Evolutionary conservation across 2,888 invertebrate species (phyloP).

Genomic region (Drosophila quinaria): DNA sequence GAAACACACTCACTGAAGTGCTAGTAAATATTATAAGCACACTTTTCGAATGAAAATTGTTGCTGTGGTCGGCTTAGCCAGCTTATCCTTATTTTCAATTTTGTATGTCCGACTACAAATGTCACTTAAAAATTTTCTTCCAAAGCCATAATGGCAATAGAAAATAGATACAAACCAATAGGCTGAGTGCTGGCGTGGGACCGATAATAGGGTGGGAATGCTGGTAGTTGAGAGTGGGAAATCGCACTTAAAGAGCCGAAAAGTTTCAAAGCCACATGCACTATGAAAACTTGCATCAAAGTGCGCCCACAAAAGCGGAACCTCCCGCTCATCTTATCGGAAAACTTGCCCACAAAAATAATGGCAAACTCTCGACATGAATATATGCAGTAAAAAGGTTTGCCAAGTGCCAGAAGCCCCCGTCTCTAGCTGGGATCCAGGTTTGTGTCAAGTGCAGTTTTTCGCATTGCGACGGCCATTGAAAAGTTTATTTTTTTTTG

Average conservation of each 20-base stretch:
- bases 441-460: constrained; percentile 57
- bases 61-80: constrained; percentile 16
- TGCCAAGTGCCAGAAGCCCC: constrained; percentile 10
- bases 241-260: constrained; percentile 32
- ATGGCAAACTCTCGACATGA: constrained; percentile 40
- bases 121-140: constrained; percentile 51
- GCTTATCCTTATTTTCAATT: constrained; percentile 44
- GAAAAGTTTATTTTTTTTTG: constrained; percentile 26
- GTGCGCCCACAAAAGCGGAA: constrained; percentile 29
- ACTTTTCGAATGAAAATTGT: constrained; percentile 13
- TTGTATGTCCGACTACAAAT: constrained; percentile 47
- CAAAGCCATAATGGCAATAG: constrained; percentile 40
- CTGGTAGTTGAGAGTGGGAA: not conserved
- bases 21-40: constrained; percentile 14
- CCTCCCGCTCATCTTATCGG: not conserved
- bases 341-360: constrained; percentile 19
- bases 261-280: constrained; percentile 50
- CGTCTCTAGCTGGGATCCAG: constrained; percentile 11
- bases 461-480: constrained; percentile 52
- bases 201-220: constrained; percentile 1
- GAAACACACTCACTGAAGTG: not conserved
- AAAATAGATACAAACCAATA: constrained; percentile 40
- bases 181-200: constrained; percentile 35
- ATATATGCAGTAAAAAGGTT: constrained; percentile 23
- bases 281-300: constrained; percentile 58